Evolutionary conservation across 2,888 invertebrate genomes (phyloP).

Genomic region (Hypsopygia costalis): DNA sequence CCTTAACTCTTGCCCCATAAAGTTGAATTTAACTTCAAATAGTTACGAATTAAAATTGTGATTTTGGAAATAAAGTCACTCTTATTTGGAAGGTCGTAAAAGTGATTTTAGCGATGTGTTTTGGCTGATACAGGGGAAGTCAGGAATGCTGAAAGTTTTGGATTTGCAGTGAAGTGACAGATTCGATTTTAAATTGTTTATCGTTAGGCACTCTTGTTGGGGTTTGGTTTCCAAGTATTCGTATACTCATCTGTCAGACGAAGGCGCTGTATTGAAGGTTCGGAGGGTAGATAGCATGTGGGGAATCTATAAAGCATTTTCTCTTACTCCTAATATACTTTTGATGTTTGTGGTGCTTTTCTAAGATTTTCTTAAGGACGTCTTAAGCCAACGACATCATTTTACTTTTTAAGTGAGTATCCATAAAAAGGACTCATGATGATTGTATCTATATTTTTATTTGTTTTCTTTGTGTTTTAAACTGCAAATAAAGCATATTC

Average conservation of each 20-base stretch:
- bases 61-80: background rate
- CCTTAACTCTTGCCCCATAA: background rate
- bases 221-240: constrained; percentile 20
- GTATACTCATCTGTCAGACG: constrained; percentile 5
- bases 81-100: constrained; percentile 23
- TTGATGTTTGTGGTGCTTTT: no score
- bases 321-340: no score
- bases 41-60: background rate
- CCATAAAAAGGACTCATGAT: no score
- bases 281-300: background rate
- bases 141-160: constrained; percentile 45
- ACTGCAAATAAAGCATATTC: no score
- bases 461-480: no score
- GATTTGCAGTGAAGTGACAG: constrained; percentile 48
- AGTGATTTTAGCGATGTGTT: constrained; percentile 23
- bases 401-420: no score
- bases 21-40: background rate
- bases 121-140: constrained; percentile 22
- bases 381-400: no score
- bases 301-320: background rate
- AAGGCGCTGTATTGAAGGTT: background rate
- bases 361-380: no score
- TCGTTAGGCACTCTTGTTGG: constrained; percentile 32
- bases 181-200: constrained; percentile 67
- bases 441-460: no score